Evolutionary conservation across 2,888 invertebrate genomes (phyloP).

Genomic region (Stegophylla sp.): DNA sequence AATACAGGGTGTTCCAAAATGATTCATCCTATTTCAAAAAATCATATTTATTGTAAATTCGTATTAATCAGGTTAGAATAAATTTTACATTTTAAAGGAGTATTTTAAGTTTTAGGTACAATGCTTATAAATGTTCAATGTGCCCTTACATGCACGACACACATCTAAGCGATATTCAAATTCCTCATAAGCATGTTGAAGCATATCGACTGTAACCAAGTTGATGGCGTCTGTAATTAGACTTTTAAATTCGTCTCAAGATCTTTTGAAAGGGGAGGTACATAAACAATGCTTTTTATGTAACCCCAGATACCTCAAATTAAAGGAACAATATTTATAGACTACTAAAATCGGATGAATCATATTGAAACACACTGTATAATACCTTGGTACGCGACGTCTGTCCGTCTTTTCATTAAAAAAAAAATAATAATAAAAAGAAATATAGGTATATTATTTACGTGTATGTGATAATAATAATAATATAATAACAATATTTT

Average conservation of each 20-base stretch:
- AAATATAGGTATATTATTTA: background rate
- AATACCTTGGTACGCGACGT: too few relatives aligned
- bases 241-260: background rate
- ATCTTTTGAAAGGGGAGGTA: background rate
- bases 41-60: background rate
- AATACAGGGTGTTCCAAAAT: background rate
- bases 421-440: background rate
- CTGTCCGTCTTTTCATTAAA: slow-evolving; percentile 39
- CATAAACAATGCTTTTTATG: slow-evolving; percentile 14
- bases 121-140: background rate
- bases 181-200: background rate
- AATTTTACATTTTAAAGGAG: background rate
- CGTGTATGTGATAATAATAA: too few relatives aligned
- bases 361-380: too few relatives aligned
- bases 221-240: slow-evolving; percentile 18
- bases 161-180: background rate
- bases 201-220: slow-evolving; percentile 1
- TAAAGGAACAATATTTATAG: too few relatives aligned
- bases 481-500: background rate
- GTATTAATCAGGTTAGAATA: background rate
- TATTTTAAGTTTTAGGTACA: background rate
- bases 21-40: background rate
- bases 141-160: slow-evolving; percentile 2
- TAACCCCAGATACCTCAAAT: slow-evolving; percentile 1
- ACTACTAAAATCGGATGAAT: too few relatives aligned